Conservation (phyloP, 2,888 invertebrate species). For the Agriotes lineatus region DNA sequence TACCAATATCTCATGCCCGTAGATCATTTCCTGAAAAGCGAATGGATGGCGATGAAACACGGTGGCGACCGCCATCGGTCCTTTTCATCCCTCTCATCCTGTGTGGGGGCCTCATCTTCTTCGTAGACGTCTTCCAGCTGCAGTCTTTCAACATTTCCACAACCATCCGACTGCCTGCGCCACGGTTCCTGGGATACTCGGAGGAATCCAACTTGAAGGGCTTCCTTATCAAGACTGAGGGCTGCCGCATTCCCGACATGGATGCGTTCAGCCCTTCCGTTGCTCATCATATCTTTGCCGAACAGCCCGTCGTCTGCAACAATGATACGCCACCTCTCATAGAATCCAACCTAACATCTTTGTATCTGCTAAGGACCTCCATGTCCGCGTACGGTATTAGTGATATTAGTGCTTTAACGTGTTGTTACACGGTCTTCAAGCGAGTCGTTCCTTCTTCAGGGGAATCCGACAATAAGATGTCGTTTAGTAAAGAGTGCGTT, state of each 20-base stretch:
- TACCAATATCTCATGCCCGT: too few species aligned
- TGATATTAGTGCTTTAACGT: constrained; percentile 66
- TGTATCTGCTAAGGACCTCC: constrained; percentile 69
- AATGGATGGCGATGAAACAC: constrained; percentile 47
- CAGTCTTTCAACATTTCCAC: constrained; percentile 44
- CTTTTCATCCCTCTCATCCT: constrained; percentile 54
- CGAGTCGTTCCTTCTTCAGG: constrained; percentile 68
- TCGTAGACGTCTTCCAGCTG: constrained; percentile 57
- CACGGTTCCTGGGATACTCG: constrained; percentile 16
- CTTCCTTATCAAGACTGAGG: constrained; percentile 67
- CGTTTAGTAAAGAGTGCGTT: constrained; percentile 67
- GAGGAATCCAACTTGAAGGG: constrained; percentile 4
- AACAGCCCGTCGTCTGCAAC: constrained; percentile 69
- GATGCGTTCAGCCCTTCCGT: constrained; percentile 72
- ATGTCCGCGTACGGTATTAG: constrained; percentile 68
- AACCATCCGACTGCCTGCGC: not conserved
- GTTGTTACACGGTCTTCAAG: constrained; percentile 74
- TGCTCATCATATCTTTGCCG: constrained; percentile 68
- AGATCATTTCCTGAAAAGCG: constrained; percentile 31
- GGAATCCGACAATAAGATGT: constrained; percentile 67
- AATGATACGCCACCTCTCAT: constrained; percentile 69
- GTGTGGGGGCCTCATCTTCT: constrained; percentile 54
- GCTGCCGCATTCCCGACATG: constrained; percentile 77
- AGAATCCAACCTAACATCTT: constrained; percentile 71
- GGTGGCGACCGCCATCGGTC: constrained; percentile 53